Percentiles rank a stretch among this genome's conserved stretches.
Evolutionary conservation across 2,888 invertebrate genomes (phyloP).

Genomic region (Xylocampa areola): DNA sequence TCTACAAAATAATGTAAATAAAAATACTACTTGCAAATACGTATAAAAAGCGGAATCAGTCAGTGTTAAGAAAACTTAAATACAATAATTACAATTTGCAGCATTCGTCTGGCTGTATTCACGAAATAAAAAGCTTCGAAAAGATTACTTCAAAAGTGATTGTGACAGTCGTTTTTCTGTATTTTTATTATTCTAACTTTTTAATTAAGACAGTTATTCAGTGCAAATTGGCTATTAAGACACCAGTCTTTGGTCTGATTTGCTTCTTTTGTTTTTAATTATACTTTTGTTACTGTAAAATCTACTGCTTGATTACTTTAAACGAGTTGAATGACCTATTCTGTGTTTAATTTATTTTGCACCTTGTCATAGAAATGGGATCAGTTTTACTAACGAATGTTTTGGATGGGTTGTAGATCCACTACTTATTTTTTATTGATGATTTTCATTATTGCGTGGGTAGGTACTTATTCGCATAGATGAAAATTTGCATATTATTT

Average conservation of each 20-base stretch:
- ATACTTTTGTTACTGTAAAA: constrained; percentile 30
- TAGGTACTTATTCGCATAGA: no score
- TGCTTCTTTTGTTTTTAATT: constrained; percentile 45
- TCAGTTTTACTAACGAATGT: no score
- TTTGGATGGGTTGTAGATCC: no score
- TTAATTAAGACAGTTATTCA: constrained; percentile 51
- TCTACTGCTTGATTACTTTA: constrained; percentile 32
- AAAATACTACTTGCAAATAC: no score
- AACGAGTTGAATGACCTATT: constrained; percentile 23
- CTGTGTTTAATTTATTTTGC: neutral
- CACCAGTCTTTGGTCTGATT: constrained; percentile 39
- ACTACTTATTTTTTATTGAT: no score
- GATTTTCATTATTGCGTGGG: no score
- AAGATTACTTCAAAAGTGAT: constrained; percentile 42
- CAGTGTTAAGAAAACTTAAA: constrained; percentile 9
- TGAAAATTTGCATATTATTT: no score
- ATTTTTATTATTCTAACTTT: constrained; percentile 44
- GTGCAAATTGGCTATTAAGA: constrained; percentile 54
- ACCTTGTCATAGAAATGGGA: neutral
- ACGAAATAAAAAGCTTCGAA: constrained; percentile 22
- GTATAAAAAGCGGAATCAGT: neutral
- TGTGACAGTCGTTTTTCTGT: constrained; percentile 53
- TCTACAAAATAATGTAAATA: no score
- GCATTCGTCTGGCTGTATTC: constrained; percentile 24
- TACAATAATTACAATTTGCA: constrained; percentile 29